Evolutionary conservation across 2,888 invertebrate species (phyloP), one percentile per base, ranked within the genome.

Genomic region (Leptothorax acervorum): DNA sequence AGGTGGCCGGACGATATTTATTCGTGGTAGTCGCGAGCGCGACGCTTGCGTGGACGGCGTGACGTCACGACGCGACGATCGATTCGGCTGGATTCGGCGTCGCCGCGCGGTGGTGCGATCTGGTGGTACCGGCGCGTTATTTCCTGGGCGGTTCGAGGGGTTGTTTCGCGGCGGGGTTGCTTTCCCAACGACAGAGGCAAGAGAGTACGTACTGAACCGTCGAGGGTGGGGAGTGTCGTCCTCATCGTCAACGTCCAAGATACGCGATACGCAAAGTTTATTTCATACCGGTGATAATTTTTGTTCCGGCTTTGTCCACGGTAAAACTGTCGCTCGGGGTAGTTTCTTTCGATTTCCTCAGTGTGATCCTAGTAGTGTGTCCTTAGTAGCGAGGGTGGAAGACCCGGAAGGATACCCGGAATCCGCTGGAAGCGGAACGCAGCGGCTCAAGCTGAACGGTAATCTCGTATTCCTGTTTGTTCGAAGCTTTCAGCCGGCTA

Each of bases 11-110:
- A 83, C 68, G 81, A 84, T 63, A 74, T 78, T 66, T 83, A 76
- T 65, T 75, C 62, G 45, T 66, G 60, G 55, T 63, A 2, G 60
- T 15, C 42, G 71, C 71, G 87, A 86, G 91, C 39, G 71, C 71
- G 87, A 86, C 90, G 90, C 90, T 84, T 90, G 90, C 90, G 90
- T 85, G 82, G 75, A 15, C 48, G 70, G 39, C 73, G 88, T 92
- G 92, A 92, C 91, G 92, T 91, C 91, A 92, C 83, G 87, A 45
- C 91, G 93, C 83, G 87, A 45, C 91, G 93, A 94, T 94, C 94
- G 93, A 94, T 94, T 88, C 89, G 73, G 78, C 85, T 83, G 71
- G 93, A 94, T 94, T 88, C 89, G 73, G 78, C 85, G 84, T 71
- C 83, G 86, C 76, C 71, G 89, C 82, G 87, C 91, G 90, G 92